Conservation (phyloP, 2,888 invertebrate genomes). For the Spodoptera picta region DNA sequence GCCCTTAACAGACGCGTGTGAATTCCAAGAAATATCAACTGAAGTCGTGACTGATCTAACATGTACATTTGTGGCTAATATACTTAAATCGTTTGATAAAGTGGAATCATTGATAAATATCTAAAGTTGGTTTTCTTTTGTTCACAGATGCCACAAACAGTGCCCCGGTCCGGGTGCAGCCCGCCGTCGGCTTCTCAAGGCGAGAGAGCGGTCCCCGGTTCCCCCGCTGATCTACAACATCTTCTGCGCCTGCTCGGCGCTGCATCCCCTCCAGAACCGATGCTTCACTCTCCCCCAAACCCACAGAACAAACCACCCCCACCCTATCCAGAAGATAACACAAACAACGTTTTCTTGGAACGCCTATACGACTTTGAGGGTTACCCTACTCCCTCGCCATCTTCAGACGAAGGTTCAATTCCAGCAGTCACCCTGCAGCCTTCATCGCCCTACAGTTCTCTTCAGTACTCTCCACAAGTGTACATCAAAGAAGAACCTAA, state of each 20-base stretch:
- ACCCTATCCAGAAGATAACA: slow-evolving; percentile 79
- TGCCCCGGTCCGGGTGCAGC: slow-evolving; percentile 93
- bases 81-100: slow-evolving; percentile 11
- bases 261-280: slow-evolving; percentile 84
- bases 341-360: slow-evolving; percentile 75
- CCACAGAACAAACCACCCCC: slow-evolving; percentile 83
- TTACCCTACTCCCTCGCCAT: slow-evolving; percentile 85
- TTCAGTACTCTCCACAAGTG: slow-evolving; percentile 71
- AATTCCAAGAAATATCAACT: slow-evolving; percentile 37
- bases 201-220: slow-evolving; percentile 88
- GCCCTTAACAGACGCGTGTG: slow-evolving; percentile 18
- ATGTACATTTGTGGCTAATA: slow-evolving; percentile 20
- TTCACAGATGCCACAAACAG: slow-evolving; percentile 94
- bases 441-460: slow-evolving; percentile 86
- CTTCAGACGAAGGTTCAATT: slow-evolving; percentile 87
- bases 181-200: slow-evolving; percentile 93
- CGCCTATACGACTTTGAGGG: slow-evolving; percentile 86
- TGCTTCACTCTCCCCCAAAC: slow-evolving; percentile 84
- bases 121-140: slow-evolving; percentile 62
- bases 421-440: slow-evolving; percentile 89
- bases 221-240: slow-evolving; percentile 86
- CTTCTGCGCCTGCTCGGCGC: slow-evolving; percentile 84
- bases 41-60: slow-evolving; percentile 24
- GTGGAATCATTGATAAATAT: slow-evolving; percentile 10
- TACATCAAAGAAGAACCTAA: slow-evolving; percentile 88